Percentiles rank a stretch among this genome's conserved stretches.
Evolutionary conservation across 1,140 invertebrate genomes (phyloP).

Genomic region (Drosophila insularis): DNA sequence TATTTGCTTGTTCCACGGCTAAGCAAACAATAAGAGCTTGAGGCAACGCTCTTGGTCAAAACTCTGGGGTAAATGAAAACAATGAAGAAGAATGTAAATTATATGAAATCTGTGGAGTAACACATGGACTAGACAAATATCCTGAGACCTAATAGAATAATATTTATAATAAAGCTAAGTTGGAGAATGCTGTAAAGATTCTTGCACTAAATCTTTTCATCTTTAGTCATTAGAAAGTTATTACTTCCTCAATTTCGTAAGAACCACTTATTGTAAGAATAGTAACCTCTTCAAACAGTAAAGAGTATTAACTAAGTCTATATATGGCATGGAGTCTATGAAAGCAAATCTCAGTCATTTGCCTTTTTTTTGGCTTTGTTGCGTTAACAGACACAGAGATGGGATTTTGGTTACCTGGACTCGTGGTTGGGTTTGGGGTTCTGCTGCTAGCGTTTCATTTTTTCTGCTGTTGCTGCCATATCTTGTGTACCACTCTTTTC

Average conservation of each 20-base stretch:
- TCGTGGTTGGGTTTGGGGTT: background rate
- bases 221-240: too few species aligned
- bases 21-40: conserved; percentile 47
- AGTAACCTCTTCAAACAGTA: too few species aligned
- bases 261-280: too few species aligned
- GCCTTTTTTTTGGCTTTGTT: background rate
- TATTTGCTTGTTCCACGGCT: conserved; percentile 26
- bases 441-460: conserved; percentile 1
- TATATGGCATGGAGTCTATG: background rate
- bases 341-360: conserved; percentile 12
- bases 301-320: background rate
- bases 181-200: too few species aligned
- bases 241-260: too few species aligned
- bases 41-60: conserved; percentile 17
- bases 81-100: background rate
- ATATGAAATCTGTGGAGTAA: background rate
- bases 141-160: background rate
- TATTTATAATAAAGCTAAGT: too few species aligned
- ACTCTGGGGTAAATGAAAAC: background rate
- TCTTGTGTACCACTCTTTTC: background rate
- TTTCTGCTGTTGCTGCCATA: background rate
- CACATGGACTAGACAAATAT: background rate
- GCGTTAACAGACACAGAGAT: background rate
- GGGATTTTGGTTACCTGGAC: conserved; percentile 11
- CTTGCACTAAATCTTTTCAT: too few species aligned